Base-by-base conservation (phyloP, 2,797 vertebrate genomes). In the Thripadectes ignobilis region DNA sequence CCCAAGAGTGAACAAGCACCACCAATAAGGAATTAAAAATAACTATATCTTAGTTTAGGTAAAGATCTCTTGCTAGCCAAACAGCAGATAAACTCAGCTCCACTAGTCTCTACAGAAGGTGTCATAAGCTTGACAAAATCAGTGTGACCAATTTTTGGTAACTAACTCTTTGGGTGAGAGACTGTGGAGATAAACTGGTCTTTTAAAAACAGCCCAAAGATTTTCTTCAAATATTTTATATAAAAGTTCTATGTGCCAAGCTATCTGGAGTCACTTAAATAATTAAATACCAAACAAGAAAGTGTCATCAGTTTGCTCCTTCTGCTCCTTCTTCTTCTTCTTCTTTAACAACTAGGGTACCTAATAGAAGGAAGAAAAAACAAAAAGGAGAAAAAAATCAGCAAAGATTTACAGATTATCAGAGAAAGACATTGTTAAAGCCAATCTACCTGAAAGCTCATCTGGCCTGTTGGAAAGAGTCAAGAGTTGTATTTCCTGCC, bases 311-410 rank as follows among this genome's bases (percentile, higher is more conserved):
- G 96, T 97, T 98, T 71, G 97, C 98, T 95, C 86, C 98, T 39
- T 99, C 98, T 57, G 98, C 98, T 38, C 36, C 97, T 39, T 99
- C 98, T 10, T 38, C 99, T 32, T 98, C 98, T 41, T 99, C 98
- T 41, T 98, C 96, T 97, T 99, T 99, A 97, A 99, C 98, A 95
- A 99, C 98, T 30, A 98, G 98, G 21, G 96, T 98, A 88, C 99
- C 99, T 99, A 95, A 79, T n/a, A 63, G 89, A 67, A 45, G 43
- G 27, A 17, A 19, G 51, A 1, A 68, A 79, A 66, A 85, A 86
- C 76, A 55, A 39, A 22, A 54, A 46, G 11, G 45, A 21, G 17
- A 86, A 95, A 79, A 46, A 68, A 26, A 19, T 51, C 34, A 73
- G 67, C 36, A 73, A 82, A 59, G 19, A 62, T 51, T 85, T 79